Evolutionary conservation across 1,140 invertebrate species (phyloP), one percentile per base, ranked within the genome.

Genomic region (Caenorhabditis tropicalis): DNA sequence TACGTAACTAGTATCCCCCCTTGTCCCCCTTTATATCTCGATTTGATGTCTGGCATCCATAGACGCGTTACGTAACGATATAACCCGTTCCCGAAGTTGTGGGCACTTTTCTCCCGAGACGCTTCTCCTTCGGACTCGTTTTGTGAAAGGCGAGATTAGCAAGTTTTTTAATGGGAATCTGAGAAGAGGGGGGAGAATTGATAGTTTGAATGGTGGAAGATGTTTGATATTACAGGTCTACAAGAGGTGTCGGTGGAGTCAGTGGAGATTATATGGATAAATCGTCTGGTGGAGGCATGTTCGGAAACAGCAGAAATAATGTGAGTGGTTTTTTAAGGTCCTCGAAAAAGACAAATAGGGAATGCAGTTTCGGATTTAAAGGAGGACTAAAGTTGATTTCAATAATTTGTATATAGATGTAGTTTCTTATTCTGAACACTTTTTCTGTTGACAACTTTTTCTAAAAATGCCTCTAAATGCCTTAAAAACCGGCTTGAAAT

Each of bases 161-260:
- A 49, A 49, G 79, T 80, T 53, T 65, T 65, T 65, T 56, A 19
- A 12, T 7, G 10, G 21, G 19, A 15, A 10, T 74, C 19, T 74
- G 19, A 16, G 9, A 3, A 6, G 31, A 19, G 7, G 19, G 43
- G 31, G 49, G 19, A 24, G 6, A 39, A 2, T 5, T 15, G 33
- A 36, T 19, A 1, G 21, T 33, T 27, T 12, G 24, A 0, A 56
- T 15, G 29, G 21, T 2, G 29, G 24, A 27, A 56, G 5, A 56
- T 9, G 27, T n/a, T n/a, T n/a, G n/a, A n/a, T 9, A 46, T 74
- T 84, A 15, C 58, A 85, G 88, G 88, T 88, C 88, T 16, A 88
- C 88, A 10, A 83, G 86, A 27, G 88, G 88, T 31, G 88, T 88
- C 24, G 88, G 88, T 24, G 88, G 88, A 46, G 88, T 88, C 82